A percentile compares a stretch with the other conserved stretches of the same genome.
Conservation (phyloP, 2,888 invertebrate species). For the Chrysolina americana region DNA sequence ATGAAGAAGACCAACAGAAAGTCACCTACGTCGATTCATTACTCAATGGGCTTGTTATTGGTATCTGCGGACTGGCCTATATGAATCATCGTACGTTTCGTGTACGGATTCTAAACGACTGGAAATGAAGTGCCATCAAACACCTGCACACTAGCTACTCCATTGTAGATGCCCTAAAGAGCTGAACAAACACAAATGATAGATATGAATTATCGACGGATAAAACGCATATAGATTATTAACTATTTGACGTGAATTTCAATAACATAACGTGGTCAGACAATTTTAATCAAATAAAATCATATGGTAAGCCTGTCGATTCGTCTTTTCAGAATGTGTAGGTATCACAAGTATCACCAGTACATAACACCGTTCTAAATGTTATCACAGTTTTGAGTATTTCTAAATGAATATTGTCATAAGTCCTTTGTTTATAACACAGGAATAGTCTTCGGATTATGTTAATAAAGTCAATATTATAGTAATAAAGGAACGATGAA, state of each 20-base stretch:
- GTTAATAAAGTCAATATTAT: no score
- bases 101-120: background rate
- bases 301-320: background rate
- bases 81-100: background rate
- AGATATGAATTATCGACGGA: background rate
- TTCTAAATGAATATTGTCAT: no score
- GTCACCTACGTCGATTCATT: no score
- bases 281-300: background rate
- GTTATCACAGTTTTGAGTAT: no score
- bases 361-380: no score
- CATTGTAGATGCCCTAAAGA: background rate
- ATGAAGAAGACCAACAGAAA: no score
- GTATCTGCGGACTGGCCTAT: background rate
- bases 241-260: background rate
- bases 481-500: no score
- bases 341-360: no score
- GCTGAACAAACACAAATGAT: background rate
- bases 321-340: background rate
- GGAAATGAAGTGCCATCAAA: background rate
- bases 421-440: no score
- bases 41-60: no score
- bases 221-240: background rate
- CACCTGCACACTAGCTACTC: slow-evolving; percentile 4
- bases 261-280: background rate
- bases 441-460: no score